Evolutionary conservation across 2,888 invertebrate species (phyloP).

Genomic region (Chymomyza fuscimana): DNA sequence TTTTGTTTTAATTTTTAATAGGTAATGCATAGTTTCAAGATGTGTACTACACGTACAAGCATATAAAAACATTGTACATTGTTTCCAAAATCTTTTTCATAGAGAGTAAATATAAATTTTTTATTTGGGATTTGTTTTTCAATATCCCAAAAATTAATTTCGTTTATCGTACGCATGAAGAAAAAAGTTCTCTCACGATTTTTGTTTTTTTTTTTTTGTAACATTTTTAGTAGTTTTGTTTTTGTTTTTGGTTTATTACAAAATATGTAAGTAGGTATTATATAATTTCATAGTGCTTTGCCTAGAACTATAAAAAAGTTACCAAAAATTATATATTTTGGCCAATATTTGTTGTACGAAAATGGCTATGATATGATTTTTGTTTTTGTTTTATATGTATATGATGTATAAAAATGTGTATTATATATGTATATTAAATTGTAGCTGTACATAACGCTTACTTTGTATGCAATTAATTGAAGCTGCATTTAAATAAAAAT

Average conservation of each 20-base stretch:
- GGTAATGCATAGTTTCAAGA: not conserved
- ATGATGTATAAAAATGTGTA: not conserved
- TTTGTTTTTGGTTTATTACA: conserved; percentile 1
- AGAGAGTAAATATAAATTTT: not conserved
- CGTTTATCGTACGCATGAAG: no score
- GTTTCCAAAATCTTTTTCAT: conserved; percentile 1
- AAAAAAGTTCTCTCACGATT: not conserved
- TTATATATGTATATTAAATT: not conserved
- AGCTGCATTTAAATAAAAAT: not conserved
- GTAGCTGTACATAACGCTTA: not conserved
- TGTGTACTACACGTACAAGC: no score
- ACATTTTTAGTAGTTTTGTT: not conserved
- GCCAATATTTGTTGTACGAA: conserved; percentile 2
- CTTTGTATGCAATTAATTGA: not conserved
- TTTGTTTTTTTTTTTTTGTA: not conserved
- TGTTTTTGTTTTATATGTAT: not conserved
- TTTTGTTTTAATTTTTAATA: not conserved
- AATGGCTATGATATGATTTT: conserved; percentile 5
- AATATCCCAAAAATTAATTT: not conserved
- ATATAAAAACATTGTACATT: not conserved
- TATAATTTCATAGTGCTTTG: no score
- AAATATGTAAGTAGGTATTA: conserved; percentile 2
- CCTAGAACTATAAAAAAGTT: not conserved
- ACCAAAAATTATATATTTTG: conserved; percentile 2
- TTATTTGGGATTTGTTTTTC: not conserved